Conservation (phyloP, 1,140 invertebrate genomes). For the Ylistrum balloti region DNA sequence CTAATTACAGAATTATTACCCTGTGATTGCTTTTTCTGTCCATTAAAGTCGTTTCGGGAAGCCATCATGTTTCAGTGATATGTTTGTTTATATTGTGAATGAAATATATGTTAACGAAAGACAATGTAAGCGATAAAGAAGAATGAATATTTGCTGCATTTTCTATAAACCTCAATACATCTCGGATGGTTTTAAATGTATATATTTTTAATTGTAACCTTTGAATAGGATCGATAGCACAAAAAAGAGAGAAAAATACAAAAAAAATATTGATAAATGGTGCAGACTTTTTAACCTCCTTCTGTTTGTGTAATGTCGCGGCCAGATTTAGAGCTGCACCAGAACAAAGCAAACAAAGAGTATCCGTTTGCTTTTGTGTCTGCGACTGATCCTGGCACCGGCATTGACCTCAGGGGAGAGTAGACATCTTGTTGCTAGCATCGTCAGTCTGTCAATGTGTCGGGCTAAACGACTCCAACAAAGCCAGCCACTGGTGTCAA, state of each 20-base stretch:
- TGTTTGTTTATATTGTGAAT: too few species aligned
- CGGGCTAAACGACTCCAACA: background rate
- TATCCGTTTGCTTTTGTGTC: background rate
- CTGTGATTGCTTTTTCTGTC: too few species aligned
- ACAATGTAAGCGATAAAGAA: too few species aligned
- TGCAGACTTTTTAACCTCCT: background rate
- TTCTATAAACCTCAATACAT: too few species aligned
- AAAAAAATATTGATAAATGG: background rate
- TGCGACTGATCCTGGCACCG: background rate
- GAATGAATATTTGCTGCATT: too few species aligned
- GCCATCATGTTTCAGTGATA: too few species aligned
- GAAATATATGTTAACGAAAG: too few species aligned
- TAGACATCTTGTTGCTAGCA: background rate
- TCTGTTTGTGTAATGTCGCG: background rate
- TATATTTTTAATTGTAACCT: too few species aligned
- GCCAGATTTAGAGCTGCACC: background rate
- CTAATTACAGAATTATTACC: too few species aligned
- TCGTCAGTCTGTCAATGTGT: background rate
- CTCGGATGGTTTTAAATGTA: too few species aligned
- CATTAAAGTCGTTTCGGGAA: too few species aligned
- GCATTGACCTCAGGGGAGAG: background rate
- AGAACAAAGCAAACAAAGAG: background rate
- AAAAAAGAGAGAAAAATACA: background rate
- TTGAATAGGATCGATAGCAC: too few species aligned
- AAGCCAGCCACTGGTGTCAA: background rate